phyloP scores from a whole-genome alignment of 2,888 invertebrate species.

The Dioctria rufipes region DNA sequence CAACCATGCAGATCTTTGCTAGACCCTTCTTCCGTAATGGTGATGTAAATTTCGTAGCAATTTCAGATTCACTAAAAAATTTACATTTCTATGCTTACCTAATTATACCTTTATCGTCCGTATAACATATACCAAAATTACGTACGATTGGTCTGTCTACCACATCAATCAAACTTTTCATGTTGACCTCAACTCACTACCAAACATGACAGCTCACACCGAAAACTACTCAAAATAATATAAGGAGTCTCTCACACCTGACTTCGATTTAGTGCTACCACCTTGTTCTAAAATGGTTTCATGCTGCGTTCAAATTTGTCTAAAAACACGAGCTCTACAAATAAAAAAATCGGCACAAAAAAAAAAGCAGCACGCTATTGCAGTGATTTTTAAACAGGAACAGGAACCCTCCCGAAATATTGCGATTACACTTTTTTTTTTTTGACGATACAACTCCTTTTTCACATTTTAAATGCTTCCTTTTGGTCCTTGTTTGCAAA shows the following conservation, averaged over 20 bases:
- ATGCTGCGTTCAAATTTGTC: constrained; percentile 56
- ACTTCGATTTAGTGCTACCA: not conserved
- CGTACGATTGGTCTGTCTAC: not conserved
- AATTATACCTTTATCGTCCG: too few species aligned
- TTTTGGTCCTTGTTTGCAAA: constrained; percentile 25
- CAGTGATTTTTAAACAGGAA: constrained; percentile 17
- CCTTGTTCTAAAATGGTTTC: constrained; percentile 34
- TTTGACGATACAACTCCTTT: not conserved
- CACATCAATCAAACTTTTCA: constrained; percentile 32
- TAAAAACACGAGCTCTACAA: constrained; percentile 15
- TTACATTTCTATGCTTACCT: too few species aligned
- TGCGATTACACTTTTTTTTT: constrained; percentile 4
- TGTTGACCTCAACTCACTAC: constrained; percentile 34
- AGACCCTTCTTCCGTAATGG: too few species aligned
- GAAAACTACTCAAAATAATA: not conserved
- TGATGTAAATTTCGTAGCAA: too few species aligned
- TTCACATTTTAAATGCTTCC: constrained; percentile 7
- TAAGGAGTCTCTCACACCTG: constrained; percentile 17
- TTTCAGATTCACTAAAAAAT: too few species aligned
- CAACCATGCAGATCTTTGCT: too few species aligned
- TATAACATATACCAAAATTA: too few species aligned
- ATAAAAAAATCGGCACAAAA: constrained; percentile 7
- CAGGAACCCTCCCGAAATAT: constrained; percentile 23
- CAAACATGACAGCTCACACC: constrained; percentile 22
- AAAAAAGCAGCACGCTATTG: not conserved